Percentiles rank a stretch among this genome's conserved stretches.
These are phyloP conservation scores for Stenichneumon culpator DNA, from an alignment of 2,888 invertebrate genomes.

Conservation along the genomic window DNA sequence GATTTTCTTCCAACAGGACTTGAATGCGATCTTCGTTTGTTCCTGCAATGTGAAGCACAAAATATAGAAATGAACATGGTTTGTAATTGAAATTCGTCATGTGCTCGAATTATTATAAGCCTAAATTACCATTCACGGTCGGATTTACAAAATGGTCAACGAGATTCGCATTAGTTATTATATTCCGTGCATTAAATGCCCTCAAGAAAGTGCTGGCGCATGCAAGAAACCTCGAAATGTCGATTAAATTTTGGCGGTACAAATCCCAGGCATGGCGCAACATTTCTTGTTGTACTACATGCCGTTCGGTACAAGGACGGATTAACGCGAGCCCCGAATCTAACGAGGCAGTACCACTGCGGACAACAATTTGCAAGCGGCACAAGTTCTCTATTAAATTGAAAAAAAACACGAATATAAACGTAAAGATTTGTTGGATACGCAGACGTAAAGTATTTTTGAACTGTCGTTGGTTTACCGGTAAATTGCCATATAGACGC, in stretches of 20 bases:
- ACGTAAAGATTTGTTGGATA: not conserved
- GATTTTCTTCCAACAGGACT: constrained; percentile 8
- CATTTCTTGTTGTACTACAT: constrained; percentile 16
- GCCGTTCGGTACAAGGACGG: constrained; percentile 17
- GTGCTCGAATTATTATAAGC: not conserved
- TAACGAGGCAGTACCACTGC: not conserved
- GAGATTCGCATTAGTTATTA: not conserved
- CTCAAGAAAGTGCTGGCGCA: constrained; percentile 38
- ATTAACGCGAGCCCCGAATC: constrained; percentile 25
- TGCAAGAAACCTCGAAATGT: constrained; percentile 34
- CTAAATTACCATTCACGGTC: constrained; percentile 11
- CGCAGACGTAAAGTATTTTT: not conserved
- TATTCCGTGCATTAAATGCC: not conserved
- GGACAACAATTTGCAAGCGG: constrained; percentile 5
- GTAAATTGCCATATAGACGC: not conserved
- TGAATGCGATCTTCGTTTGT: not conserved
- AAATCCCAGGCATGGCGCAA: constrained; percentile 35
- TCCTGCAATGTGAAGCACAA: constrained; percentile 13
- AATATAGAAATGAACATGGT: not conserved
- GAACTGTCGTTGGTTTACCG: not conserved
- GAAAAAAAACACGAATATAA: not conserved
- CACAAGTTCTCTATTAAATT: constrained; percentile 8
- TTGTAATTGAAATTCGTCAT: not conserved
- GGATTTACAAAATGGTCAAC: constrained; percentile 18
- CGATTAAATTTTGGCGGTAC: constrained; percentile 5